Base-by-base conservation (phyloP, 2,797 vertebrate genomes). In the Chanos chanos region DNA sequence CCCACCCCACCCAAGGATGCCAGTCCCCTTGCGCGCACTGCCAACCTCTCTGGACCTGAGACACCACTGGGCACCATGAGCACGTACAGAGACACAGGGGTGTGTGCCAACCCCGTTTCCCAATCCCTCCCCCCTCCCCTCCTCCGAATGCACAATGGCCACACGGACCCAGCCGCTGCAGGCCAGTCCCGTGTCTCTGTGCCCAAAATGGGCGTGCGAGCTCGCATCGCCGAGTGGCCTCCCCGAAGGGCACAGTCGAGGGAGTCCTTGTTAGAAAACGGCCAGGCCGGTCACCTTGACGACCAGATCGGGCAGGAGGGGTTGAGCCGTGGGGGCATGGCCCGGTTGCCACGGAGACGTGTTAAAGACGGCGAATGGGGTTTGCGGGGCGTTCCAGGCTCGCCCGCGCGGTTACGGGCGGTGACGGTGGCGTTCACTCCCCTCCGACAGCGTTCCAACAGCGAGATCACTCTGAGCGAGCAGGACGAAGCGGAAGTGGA, bases 141-240 rank as follows among this genome's bases (percentile, higher is more conserved):
- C 12, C 53, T 68, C 64, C 82, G 3, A 83, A 55, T 71, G 76
- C 70, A 78, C 66, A 82, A 94, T 86, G 75, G 94, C 83, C 92
- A 92, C 69, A 50, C 76, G 0, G 68, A 84, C 37, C 61, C 55
- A 1, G 68, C 73, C 2, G 81, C 66, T 9, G 3, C 57, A 10
- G 76, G 64, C 10, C 79, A 71, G 1, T 72, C 89, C 0, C 93
- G 93, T 0, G 27, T 86, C 22, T 89, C 86, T 0, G 81, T 96
- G 66, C 95, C 95, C 55, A 97, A 96, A 75, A 98, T 98, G 94
- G 95, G 95, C 0, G 94, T 97, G 0, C 89, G 93, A 0, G 95
- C 94, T 0, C 87, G 94, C 52, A 94, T 97, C 0, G 91, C 92
- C 0, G 94, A 98, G 50, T 98, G 95, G 95, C 94, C 95, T 0